phyloP scores from a whole-genome alignment of 2,888 invertebrate genomes.

The Limnephilus rhombicus region DNA sequence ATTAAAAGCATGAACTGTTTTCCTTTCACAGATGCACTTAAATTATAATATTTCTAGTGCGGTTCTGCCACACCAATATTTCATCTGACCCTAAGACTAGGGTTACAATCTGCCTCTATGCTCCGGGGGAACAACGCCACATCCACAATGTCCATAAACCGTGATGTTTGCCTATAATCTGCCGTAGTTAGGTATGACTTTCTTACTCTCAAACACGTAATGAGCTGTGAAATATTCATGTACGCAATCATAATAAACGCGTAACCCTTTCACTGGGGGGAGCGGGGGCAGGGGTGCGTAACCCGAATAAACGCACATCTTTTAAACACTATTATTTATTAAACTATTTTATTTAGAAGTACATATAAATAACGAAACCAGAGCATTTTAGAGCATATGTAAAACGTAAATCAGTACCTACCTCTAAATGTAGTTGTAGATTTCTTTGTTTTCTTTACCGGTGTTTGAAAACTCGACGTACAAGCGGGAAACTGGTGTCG shows the following conservation, averaged over 20 bases:
- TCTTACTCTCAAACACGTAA: slow-evolving; percentile 67
- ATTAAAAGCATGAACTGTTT: too few relatives aligned
- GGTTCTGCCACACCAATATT: neutral
- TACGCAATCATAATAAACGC: slow-evolving; percentile 67
- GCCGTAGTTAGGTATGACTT: slow-evolving; percentile 63
- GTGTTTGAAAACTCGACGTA: too few relatives aligned
- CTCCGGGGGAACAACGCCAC: slow-evolving; percentile 8
- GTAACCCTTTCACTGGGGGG: slow-evolving; percentile 65
- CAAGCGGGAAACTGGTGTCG: too few relatives aligned
- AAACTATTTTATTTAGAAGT: neutral
- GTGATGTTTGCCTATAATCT: slow-evolving; percentile 65
- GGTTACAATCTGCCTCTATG: slow-evolving; percentile 17
- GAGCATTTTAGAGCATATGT: too few relatives aligned
- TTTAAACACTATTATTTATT: neutral
- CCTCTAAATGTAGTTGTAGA: neutral
- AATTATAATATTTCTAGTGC: too few relatives aligned
- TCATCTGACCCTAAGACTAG: slow-evolving; percentile 6
- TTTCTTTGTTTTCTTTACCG: neutral
- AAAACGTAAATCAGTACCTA: neutral
- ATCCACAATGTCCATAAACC: slow-evolving; percentile 63
- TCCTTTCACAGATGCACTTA: too few relatives aligned
- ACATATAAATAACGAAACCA: neutral
- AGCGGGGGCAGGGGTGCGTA: slow-evolving; percentile 10
- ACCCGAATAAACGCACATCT: neutral
- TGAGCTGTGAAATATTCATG: slow-evolving; percentile 67